phyloP scores from a whole-genome alignment of 2,888 invertebrate species.

The Dynastes tityus region DNA sequence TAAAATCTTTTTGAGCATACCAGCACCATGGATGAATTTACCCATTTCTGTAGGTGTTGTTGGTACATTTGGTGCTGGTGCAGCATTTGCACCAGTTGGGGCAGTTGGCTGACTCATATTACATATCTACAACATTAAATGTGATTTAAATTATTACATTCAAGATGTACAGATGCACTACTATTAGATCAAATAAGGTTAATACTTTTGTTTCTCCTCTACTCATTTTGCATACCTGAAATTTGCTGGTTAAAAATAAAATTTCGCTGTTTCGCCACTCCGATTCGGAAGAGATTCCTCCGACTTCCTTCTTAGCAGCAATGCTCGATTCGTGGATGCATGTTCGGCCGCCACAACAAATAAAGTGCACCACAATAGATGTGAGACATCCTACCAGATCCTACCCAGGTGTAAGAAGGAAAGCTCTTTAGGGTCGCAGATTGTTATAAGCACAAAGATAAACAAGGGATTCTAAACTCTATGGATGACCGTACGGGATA shows the following conservation, averaged over 20 bases:
- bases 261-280: background rate
- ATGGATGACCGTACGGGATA: slow-evolving; percentile 9
- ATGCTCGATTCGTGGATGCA: slow-evolving; percentile 23
- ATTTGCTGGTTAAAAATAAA: slow-evolving; percentile 47
- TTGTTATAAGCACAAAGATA: slow-evolving; percentile 42
- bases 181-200: too few species aligned
- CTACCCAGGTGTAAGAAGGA: slow-evolving; percentile 47
- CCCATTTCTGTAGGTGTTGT: slow-evolving; percentile 61
- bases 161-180: background rate
- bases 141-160: too few species aligned
- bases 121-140: slow-evolving; percentile 39
- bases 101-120: slow-evolving; percentile 53
- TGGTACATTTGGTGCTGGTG: slow-evolving; percentile 58
- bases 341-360: slow-evolving; percentile 54
- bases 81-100: slow-evolving; percentile 46
- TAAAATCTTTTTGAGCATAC: slow-evolving; percentile 59
- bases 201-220: too few species aligned
- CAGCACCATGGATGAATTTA: slow-evolving; percentile 56
- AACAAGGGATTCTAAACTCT: slow-evolving; percentile 49
- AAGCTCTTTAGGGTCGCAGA: slow-evolving; percentile 41
- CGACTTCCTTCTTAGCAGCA: background rate
- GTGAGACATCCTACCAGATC: slow-evolving; percentile 25
- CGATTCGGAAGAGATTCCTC: slow-evolving; percentile 10
- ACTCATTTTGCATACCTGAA: slow-evolving; percentile 32
- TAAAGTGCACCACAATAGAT: slow-evolving; percentile 54